Evolutionary conservation across 1,140 invertebrate genomes (phyloP).

Genomic region (Aricia agestis): DNA sequence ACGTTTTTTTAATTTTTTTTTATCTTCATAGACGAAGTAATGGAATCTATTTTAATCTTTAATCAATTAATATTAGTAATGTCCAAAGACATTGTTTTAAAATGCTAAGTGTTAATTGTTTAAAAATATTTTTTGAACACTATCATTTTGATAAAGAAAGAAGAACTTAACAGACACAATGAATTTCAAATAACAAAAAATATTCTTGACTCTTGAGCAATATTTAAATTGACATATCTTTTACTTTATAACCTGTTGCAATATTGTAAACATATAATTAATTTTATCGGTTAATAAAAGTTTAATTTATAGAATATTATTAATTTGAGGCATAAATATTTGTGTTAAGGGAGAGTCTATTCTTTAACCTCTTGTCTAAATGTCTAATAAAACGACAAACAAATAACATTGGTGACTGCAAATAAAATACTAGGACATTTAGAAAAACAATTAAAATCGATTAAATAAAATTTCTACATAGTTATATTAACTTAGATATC

Average conservation of each 20-base stretch:
- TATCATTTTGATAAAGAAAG: too few species aligned
- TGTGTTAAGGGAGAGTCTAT: background rate
- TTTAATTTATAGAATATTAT: too few species aligned
- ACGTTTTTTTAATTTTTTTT: background rate
- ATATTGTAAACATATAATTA: too few species aligned
- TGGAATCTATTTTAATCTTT: background rate
- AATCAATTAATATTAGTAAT: background rate
- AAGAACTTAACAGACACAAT: too few species aligned
- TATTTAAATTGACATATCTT: too few species aligned
- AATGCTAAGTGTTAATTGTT: too few species aligned
- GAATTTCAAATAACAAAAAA: too few species aligned
- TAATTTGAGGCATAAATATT: background rate
- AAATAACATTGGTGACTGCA: background rate
- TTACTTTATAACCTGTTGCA: too few species aligned
- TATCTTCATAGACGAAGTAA: background rate
- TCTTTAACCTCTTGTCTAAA: background rate
- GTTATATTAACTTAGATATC: too few species aligned
- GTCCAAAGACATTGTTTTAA: background rate
- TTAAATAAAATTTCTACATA: background rate
- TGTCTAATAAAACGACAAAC: background rate
- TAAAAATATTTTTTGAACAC: too few species aligned
- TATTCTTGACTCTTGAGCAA: too few species aligned
- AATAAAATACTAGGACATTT: background rate
- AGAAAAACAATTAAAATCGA: background rate
- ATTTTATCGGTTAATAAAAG: too few species aligned